A percentile compares a stretch with the other conserved stretches of the same genome.
Conservation (phyloP, 2,888 invertebrate species). For the Lochmaea crataegi region DNA sequence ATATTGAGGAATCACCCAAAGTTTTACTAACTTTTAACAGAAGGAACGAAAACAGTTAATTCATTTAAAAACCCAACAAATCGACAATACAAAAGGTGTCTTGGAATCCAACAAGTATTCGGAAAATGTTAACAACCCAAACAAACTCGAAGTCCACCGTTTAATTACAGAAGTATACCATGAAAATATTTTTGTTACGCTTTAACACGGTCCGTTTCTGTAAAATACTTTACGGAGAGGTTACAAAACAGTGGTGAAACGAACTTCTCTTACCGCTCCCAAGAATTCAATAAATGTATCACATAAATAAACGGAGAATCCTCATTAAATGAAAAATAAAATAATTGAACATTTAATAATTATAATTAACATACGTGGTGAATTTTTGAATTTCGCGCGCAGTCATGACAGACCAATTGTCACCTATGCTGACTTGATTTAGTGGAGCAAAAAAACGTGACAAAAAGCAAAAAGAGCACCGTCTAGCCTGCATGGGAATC, state of each 20-base stretch:
- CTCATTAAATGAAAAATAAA: not conserved
- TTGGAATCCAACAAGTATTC: not conserved
- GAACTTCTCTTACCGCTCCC: not conserved
- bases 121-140: not conserved
- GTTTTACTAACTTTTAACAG: too few relatives aligned
- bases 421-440: too few relatives aligned
- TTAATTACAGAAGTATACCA: not conserved
- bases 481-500: too few relatives aligned
- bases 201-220: not conserved
- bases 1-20: too few relatives aligned
- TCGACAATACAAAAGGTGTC: not conserved
- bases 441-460: too few relatives aligned
- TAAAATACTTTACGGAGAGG: not conserved
- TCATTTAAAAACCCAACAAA: not conserved
- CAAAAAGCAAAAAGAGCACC: too few relatives aligned
- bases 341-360: too few relatives aligned
- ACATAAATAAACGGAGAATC: not conserved
- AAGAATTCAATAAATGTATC: conserved; percentile 4
- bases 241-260: not conserved
- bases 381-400: too few relatives aligned
- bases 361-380: too few relatives aligned
- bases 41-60: too few relatives aligned
- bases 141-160: conserved; percentile 1
- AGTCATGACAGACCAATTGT: too few relatives aligned
- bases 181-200: conserved; percentile 4